Evolutionary conservation across 2,888 invertebrate species (phyloP), one percentile per base, ranked within the genome.

Genomic region (Caenorhabditis parvicauda): DNA sequence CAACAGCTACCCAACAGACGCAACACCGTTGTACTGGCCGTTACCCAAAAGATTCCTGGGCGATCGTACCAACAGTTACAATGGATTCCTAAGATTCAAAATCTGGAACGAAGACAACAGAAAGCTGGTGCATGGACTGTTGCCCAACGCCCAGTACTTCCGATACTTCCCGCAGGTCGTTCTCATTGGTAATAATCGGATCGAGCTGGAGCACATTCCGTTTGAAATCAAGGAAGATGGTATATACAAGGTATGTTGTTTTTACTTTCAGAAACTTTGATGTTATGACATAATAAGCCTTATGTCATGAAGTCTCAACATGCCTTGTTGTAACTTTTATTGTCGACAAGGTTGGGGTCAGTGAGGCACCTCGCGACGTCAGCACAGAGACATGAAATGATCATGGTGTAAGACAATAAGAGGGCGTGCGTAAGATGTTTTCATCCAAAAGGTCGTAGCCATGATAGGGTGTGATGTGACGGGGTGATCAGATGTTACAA

Each of bases 41-140:
- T 84, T 96, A 17, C 90, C 92, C 0, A 85, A 86, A 9, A 86
- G 87, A 51, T 91, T 93, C 82, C 86, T 89, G 14, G 92, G 91
- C 0, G 96, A 96, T 83, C 86, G 86, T 83, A 88, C 88, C 76
- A 58, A 67, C 29, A 72, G 72, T 22, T 96, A 96, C 83, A 92
- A 92, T 25, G 95, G 95, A 3, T 87, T 87, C 64, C 83, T 96
- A 45, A 86, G 89, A 64, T 93, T 93, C 81, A 86, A 86, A 57
- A 86, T 88, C 50, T 88, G 88, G 64, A 76, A 80, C 55, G 74
- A 77, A 49, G 77, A 76, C 64, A 77, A 77, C 47, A 54, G 73
- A 22, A 61, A 70, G 25, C 72, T 70, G 2, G 21, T 69, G 19
- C 55, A 60, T 25, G 73, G 71, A 22, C 64, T 73, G 9, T 67